Evolutionary conservation across 2,888 invertebrate species (phyloP), one percentile per base, ranked within the genome.

Genomic region (Protula sp.): DNA sequence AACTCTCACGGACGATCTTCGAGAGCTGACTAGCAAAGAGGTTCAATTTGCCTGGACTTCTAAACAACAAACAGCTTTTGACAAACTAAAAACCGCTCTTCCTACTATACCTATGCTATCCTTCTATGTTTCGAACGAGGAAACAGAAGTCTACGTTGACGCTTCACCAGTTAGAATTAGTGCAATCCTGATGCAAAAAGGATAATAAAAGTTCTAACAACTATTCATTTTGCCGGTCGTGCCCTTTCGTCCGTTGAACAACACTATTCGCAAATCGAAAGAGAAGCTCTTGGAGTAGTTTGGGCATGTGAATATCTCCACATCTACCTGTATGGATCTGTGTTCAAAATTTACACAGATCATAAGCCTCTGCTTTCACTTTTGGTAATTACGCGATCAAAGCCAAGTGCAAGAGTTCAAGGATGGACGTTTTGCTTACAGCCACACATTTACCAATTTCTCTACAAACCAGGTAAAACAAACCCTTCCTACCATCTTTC

Each of bases 281-380:
- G 69, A 4, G 69, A 72, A 57, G 59, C 59, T 19, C 54, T 57
- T 4, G 55, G 51, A 3, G 31, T 64, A 22, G 51, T 59, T 29
- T 72, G 68, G 71, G 69, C 66, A 3, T 70, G 67, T 47, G 71
- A 74, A 60, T 70, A 72, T 53, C 74, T 71, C 59, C 66, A 71
- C 48, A 27, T 72, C 22, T 74, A 69, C 53, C 53, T 74, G 3
- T 67, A 64, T 59, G 74, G 74, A 30, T 57, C n/a, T 9, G 55
- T 60, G 29, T 70, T 75, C 57, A 64, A 51, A 1, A 51, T 75
- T 2, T 38, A 67, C 51, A 70, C 69, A 9, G 73, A 73, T 55
- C 73, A 74, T 57, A 70, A 70, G 59, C 69, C 74, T 19, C 51
- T 75, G 9, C 59, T 65, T 47, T 63, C 63, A 19, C 66, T 74